phyloP scores from a whole-genome alignment of 2,797 vertebrate species.

The Manis javanica region DNA sequence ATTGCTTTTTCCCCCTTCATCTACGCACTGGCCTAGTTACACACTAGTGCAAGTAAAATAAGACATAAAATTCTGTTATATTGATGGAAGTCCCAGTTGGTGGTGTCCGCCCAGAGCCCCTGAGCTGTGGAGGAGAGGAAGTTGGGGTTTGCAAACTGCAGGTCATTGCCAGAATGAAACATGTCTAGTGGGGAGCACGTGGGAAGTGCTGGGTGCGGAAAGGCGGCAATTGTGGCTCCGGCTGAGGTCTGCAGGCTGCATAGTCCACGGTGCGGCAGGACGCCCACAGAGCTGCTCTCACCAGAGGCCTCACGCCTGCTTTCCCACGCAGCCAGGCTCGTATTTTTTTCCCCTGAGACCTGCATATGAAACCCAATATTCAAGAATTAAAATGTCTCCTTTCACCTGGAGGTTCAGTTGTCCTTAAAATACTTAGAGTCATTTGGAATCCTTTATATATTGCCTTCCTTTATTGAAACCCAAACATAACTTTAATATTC shows the following conservation, averaged over 20 bases:
- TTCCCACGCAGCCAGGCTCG: slow-evolving; percentile 42
- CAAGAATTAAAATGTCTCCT: slow-evolving; percentile 46
- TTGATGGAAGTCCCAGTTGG: slow-evolving; percentile 54
- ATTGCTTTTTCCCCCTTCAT: background rate
- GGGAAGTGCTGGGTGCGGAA: slow-evolving; percentile 82
- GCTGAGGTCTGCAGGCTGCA: slow-evolving; percentile 79
- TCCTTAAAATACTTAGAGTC: slow-evolving; percentile 65
- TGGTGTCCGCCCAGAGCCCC: slow-evolving; percentile 42
- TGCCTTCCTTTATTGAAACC: slow-evolving; percentile 58
- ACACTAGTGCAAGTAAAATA: background rate
- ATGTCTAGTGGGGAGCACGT: slow-evolving; percentile 67
- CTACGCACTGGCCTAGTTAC: background rate
- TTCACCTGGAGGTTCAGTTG: slow-evolving; percentile 10
- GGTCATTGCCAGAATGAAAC: slow-evolving; percentile 70
- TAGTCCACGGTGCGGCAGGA: slow-evolving; percentile 66
- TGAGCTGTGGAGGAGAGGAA: slow-evolving; percentile 59
- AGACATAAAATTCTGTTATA: background rate
- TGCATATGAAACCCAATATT: slow-evolving; percentile 53
- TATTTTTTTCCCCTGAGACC: slow-evolving; percentile 53
- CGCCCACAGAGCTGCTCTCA: slow-evolving; percentile 62
- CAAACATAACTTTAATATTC: slow-evolving; percentile 60
- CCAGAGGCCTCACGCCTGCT: background rate
- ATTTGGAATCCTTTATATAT: slow-evolving; percentile 58
- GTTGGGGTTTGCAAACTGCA: slow-evolving; percentile 65
- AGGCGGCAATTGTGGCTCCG: slow-evolving; percentile 83